Evolutionary conservation across 2,888 invertebrate species (phyloP).

Genomic region (Tigriopus californicus): DNA sequence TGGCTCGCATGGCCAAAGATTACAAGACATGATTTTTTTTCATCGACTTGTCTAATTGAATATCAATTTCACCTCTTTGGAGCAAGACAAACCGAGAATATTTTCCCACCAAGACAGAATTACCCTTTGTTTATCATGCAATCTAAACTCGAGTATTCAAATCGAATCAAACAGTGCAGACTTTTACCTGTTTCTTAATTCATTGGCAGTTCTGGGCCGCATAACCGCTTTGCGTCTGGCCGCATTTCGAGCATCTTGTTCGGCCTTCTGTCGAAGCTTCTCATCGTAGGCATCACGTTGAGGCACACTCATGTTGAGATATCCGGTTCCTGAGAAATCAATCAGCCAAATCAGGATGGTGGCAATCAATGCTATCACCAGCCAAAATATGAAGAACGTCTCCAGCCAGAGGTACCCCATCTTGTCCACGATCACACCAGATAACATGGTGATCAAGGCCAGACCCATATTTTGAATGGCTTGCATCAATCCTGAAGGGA

Average conservation of each 20-base stretch:
- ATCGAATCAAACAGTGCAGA: too few relatives aligned
- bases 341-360: slow-evolving; percentile 18
- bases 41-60: too few relatives aligned
- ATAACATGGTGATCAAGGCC: slow-evolving; percentile 61
- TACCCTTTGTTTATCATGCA: too few relatives aligned
- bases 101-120: too few relatives aligned
- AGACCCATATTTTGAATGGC: slow-evolving; percentile 85
- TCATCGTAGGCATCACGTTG: slow-evolving; percentile 1
- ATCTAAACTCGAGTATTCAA: too few relatives aligned
- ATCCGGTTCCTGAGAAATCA: slow-evolving; percentile 16
- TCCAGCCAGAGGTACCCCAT: slow-evolving; percentile 73
- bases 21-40: too few relatives aligned
- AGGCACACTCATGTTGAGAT: slow-evolving; percentile 11
- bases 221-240: not conserved
- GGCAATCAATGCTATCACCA: slow-evolving; percentile 27
- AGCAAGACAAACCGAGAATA: too few relatives aligned
- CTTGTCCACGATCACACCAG: slow-evolving; percentile 68
- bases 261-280: not conserved
- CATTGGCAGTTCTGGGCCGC: slow-evolving; percentile 1
- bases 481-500: slow-evolving; percentile 43
- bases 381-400: slow-evolving; percentile 70
- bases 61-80: too few relatives aligned
- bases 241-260: not conserved
- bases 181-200: slow-evolving; percentile 10
- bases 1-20: too few relatives aligned